Evolutionary conservation across 2,113 vertebrate species (phyloP).

Genomic region (Hippolais icterina): DNA sequence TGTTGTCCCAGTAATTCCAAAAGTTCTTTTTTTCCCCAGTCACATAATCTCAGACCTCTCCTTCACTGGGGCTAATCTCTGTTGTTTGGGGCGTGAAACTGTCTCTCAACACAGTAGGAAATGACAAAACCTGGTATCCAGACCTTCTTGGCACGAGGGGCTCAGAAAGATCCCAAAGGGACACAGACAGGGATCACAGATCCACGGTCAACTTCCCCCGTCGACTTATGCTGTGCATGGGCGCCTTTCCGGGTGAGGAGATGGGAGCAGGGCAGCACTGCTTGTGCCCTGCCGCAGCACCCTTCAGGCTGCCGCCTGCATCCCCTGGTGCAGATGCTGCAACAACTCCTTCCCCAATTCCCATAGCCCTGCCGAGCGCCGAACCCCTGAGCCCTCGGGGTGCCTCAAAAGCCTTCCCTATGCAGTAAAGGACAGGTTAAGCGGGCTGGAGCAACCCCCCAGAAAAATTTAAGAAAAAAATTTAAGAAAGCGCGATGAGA

Average conservation of each 20-base stretch:
- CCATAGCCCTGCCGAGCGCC: background rate
- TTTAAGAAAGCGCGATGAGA: accelerated
- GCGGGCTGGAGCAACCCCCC: background rate
- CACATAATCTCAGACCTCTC: background rate
- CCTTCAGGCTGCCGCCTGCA: background rate
- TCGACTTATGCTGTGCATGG: accelerated
- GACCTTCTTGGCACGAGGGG: accelerated
- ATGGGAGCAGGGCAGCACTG: background rate
- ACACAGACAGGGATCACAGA: background rate
- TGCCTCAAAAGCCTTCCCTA: background rate
- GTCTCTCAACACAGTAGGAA: background rate
- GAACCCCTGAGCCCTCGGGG: background rate
- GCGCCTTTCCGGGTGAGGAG: background rate
- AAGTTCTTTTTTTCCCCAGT: background rate
- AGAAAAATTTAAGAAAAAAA: no score
- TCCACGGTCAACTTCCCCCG: background rate
- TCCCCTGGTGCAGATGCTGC: background rate
- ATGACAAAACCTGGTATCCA: background rate
- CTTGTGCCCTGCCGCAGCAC: no score
- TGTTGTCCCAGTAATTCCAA: background rate
- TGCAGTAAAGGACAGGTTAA: background rate
- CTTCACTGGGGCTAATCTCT: background rate
- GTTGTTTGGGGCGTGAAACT: background rate
- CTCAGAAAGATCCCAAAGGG: background rate
- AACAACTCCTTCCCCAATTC: background rate